These are phyloP conservation scores for Tetrapedia diversipes DNA, from an alignment of 2,888 invertebrate species.

Conservation along the genomic window DNA sequence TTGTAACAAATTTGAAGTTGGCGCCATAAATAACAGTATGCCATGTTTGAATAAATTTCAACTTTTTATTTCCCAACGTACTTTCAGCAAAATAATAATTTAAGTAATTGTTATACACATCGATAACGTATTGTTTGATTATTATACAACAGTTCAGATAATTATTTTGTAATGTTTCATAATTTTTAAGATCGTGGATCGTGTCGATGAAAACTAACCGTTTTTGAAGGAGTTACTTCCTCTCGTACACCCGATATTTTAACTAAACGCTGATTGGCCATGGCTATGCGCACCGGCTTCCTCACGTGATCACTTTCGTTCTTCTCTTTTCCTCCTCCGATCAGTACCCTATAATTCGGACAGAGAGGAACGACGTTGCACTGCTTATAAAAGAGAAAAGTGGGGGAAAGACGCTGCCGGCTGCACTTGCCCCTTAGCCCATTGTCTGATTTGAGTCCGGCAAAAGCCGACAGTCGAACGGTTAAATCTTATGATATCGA, in stretches of 20 bases:
- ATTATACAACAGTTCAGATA: neutral
- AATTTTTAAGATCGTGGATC: conserved; percentile 13
- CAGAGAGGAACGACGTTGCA: conserved; percentile 51
- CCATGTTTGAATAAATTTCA: no score
- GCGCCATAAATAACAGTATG: neutral
- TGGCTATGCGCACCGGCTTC: conserved; percentile 69
- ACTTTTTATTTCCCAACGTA: neutral
- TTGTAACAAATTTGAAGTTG: no score
- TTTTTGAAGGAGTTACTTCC: conserved; percentile 49
- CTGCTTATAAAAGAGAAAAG: conserved; percentile 2
- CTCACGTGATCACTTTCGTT: conserved; percentile 72
- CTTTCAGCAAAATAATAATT: no score
- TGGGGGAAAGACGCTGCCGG: conserved; percentile 70
- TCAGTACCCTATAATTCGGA: conserved; percentile 2
- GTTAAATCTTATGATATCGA: conserved; percentile 27
- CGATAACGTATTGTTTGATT: neutral
- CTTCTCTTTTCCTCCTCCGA: conserved; percentile 47
- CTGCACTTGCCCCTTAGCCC: conserved; percentile 77
- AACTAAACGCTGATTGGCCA: conserved; percentile 67
- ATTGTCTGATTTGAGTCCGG: conserved; percentile 73
- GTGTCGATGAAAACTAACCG: conserved; percentile 16
- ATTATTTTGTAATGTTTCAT: conserved; percentile 8
- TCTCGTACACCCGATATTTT: conserved; percentile 69
- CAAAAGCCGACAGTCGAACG: conserved; percentile 49
- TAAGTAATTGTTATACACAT: conserved; percentile 1